Evolutionary conservation across 2,797 vertebrate species (phyloP).

Genomic region (Gadopsis bispinosus): DNA sequence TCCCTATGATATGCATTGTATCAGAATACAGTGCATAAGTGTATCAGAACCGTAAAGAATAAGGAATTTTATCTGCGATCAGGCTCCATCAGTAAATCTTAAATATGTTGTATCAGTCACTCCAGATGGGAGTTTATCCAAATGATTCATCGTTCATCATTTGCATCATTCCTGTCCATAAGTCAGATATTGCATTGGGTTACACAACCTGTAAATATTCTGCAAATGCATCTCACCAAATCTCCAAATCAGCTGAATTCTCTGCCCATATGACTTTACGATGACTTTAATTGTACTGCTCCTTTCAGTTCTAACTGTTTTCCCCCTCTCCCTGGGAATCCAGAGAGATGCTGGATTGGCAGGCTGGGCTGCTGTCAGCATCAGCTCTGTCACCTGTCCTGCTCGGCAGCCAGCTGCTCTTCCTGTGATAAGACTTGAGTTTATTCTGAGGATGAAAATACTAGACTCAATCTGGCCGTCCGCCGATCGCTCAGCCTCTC

Average conservation of each 20-base stretch:
- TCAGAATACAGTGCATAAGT: too few species aligned
- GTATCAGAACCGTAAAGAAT: too few species aligned
- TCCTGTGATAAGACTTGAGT: constrained; percentile 82
- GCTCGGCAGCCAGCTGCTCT: constrained; percentile 80
- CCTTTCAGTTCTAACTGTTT: constrained; percentile 9
- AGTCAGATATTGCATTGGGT: constrained; percentile 10
- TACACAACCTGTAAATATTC: neutral
- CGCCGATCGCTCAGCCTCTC: constrained; percentile 50
- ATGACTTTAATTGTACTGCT: constrained; percentile 28
- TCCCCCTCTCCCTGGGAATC: constrained; percentile 20
- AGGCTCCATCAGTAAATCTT: neutral
- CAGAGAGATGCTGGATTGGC: constrained; percentile 59
- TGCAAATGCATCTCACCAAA: neutral
- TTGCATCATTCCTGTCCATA: neutral
- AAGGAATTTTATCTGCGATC: neutral
- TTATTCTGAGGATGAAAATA: constrained; percentile 61
- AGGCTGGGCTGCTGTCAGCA: constrained; percentile 60
- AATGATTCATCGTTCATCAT: too few species aligned
- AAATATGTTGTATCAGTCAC: neutral
- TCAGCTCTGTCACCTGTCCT: constrained; percentile 72
- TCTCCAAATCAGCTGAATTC: constrained; percentile 18
- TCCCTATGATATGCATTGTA: neutral
- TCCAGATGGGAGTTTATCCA: too few species aligned
- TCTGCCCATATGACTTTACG: constrained; percentile 28
- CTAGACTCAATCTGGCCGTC: constrained; percentile 61